phyloP scores from a whole-genome alignment of 2,888 invertebrate species.

The Scaptomyza parva region DNA sequence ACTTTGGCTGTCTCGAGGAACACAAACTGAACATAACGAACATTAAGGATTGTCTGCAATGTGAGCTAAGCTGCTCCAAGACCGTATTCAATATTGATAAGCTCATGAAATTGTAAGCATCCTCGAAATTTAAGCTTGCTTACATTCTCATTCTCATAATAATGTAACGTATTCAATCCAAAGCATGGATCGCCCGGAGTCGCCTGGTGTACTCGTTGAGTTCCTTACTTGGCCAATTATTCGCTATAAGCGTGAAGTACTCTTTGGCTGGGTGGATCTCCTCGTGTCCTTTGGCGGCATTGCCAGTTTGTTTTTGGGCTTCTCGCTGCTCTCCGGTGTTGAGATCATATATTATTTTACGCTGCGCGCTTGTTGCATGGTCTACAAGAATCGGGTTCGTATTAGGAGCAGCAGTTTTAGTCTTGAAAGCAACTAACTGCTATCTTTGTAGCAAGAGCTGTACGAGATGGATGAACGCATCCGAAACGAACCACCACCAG shows the following conservation, averaged over 20 bases:
- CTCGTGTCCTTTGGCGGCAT: slow-evolving; percentile 87
- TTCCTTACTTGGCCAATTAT: slow-evolving; percentile 90
- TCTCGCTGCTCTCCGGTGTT: slow-evolving; percentile 90
- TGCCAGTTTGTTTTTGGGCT: slow-evolving; percentile 87
- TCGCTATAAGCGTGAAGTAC: slow-evolving; percentile 91
- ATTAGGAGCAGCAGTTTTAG: no score
- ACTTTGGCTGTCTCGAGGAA: slow-evolving; percentile 87
- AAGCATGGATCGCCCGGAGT: slow-evolving; percentile 63
- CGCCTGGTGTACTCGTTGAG: slow-evolving; percentile 83
- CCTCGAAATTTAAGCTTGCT: neutral
- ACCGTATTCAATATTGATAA: slow-evolving; percentile 91
- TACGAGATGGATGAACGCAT: slow-evolving; percentile 83
- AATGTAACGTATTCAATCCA: neutral
- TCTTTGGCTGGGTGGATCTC: slow-evolving; percentile 94
- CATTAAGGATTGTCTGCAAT: slow-evolving; percentile 87
- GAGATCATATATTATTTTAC: slow-evolving; percentile 92
- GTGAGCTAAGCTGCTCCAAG: slow-evolving; percentile 90
- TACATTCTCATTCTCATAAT: neutral
- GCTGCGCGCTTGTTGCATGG: slow-evolving; percentile 86
- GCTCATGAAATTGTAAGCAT: slow-evolving; percentile 87
- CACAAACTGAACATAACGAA: slow-evolving; percentile 86
- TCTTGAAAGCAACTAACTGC: neutral
- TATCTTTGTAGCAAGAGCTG: slow-evolving; percentile 75
- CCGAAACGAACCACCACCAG: slow-evolving; percentile 78
- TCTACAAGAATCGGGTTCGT: slow-evolving; percentile 84